phyloP scores from a whole-genome alignment of 1,140 invertebrate species.

The Drepana arcuata region DNA sequence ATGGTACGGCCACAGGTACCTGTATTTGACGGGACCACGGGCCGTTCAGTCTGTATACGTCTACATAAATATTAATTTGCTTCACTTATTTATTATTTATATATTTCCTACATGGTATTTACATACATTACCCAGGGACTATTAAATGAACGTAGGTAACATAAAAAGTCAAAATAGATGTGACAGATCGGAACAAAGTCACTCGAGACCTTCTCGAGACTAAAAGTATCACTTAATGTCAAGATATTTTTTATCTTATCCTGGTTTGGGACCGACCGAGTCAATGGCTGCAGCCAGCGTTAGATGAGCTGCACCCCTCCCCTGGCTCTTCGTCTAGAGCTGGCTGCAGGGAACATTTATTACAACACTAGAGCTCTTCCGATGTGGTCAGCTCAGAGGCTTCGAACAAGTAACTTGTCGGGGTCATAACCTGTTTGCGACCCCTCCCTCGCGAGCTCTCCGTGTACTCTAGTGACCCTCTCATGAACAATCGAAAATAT shows the following conservation, averaged over 20 bases:
- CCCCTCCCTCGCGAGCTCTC: conserved; percentile 48
- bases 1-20: no score
- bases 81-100: no score
- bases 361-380: conserved; percentile 30
- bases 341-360: conserved; percentile 18
- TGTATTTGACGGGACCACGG: no score
- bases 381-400: conserved; percentile 41
- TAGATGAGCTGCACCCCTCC: conserved; percentile 23
- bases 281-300: conserved; percentile 35
- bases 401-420: conserved; percentile 66
- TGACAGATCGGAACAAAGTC: no score
- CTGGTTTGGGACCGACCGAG: conserved; percentile 54
- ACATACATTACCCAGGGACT: no score
- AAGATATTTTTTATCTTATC: conserved; percentile 64
- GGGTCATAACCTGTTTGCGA: conserved; percentile 70
- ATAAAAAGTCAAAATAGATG: no score
- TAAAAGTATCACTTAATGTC: conserved; percentile 35
- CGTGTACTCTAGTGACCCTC: conserved; percentile 49
- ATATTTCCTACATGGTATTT: no score
- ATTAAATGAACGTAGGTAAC: no score
- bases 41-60: no score
- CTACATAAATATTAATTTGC: no score
- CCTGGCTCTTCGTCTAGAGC: conserved; percentile 7
- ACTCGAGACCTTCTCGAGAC: no score
- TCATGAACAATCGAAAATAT: conserved; percentile 34